A percentile compares a stretch with the other conserved stretches of the same genome.
Evolutionary conservation across 2,113 vertebrate genomes (phyloP).

Genomic region (Spilogale gracilis): DNA sequence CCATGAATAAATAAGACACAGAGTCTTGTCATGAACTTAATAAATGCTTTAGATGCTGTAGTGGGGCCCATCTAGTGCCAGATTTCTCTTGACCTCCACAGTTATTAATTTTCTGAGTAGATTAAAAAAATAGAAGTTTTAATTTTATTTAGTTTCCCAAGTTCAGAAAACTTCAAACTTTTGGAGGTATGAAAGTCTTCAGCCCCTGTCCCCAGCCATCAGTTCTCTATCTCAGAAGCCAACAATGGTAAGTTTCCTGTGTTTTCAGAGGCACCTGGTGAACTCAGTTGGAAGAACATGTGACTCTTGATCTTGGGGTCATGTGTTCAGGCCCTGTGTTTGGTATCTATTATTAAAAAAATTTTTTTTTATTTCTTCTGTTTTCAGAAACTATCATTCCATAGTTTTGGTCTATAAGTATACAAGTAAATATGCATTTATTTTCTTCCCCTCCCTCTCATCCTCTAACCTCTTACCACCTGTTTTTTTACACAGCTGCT

Average conservation of each 20-base stretch:
- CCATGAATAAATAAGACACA: background rate
- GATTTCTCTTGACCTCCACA: background rate
- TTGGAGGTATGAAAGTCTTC: background rate
- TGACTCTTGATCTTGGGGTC: background rate
- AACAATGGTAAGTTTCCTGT: background rate
- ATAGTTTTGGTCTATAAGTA: background rate
- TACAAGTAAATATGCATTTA: background rate
- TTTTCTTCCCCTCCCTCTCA: background rate
- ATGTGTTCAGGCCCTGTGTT: background rate
- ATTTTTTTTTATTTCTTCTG: background rate
- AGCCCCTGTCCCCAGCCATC: background rate
- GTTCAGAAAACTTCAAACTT: background rate
- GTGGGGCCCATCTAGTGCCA: background rate
- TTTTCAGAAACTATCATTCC: conserved; percentile 7
- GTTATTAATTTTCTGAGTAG: background rate
- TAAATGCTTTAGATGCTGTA: background rate
- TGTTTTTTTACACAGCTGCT: background rate
- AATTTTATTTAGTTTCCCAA: background rate
- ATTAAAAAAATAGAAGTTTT: background rate
- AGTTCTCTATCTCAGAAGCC: background rate
- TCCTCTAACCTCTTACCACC: background rate
- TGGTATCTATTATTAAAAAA: background rate
- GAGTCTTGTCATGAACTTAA: background rate
- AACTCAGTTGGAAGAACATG: background rate
- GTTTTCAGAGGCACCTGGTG: background rate